phyloP scores from a whole-genome alignment of 2,113 vertebrate species.

The Serinus canaria region DNA sequence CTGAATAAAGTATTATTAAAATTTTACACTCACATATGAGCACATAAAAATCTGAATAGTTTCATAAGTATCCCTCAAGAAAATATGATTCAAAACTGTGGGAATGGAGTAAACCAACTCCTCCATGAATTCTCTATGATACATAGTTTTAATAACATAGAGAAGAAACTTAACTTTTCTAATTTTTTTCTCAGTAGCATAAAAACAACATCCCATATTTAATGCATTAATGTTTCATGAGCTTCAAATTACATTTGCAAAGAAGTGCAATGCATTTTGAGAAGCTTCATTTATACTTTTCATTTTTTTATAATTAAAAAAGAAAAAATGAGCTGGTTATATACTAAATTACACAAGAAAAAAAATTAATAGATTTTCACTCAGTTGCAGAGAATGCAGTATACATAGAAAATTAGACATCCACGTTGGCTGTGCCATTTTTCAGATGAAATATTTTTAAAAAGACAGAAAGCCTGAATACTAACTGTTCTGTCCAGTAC shows the following conservation, averaged over 20 bases:
- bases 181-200: neutral
- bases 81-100: neutral
- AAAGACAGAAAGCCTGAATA: neutral
- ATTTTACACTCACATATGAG: neutral
- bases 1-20: neutral
- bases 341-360: neutral
- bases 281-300: constrained; percentile 42
- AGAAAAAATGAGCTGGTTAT: neutral
- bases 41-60: neutral
- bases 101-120: neutral
- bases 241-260: constrained; percentile 54
- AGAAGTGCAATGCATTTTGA: constrained; percentile 32
- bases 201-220: constrained; percentile 37
- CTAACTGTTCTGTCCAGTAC: neutral
- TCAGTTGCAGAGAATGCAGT: neutral
- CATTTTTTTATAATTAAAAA: constrained; percentile 49
- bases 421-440: neutral
- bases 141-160: constrained; percentile 32
- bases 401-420: neutral
- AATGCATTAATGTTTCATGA: constrained; percentile 53
- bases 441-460: neutral
- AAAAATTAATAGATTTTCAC: neutral
- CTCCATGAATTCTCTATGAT: neutral
- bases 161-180: constrained; percentile 8
- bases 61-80: neutral